phyloP scores from a whole-genome alignment of 1,140 invertebrate species.

The Dolichoris vasculosae region DNA sequence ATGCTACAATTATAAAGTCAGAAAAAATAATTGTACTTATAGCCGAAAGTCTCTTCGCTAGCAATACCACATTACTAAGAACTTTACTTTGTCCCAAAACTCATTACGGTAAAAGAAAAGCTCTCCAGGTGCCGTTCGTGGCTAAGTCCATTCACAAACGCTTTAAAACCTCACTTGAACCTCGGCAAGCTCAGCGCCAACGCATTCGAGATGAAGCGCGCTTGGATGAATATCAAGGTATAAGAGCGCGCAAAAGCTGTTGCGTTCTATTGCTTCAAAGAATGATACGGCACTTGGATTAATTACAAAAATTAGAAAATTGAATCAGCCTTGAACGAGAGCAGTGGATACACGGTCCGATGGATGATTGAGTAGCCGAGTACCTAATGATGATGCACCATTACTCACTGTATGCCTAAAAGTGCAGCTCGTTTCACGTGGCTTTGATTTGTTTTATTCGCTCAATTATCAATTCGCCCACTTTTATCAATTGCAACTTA shows the following conservation, averaged over 20 bases:
- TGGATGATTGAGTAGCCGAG: background rate
- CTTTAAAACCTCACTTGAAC: background rate
- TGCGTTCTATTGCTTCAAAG: background rate
- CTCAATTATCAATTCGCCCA: too few relatives aligned
- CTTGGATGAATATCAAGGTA: background rate
- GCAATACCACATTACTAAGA: background rate
- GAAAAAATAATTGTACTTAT: background rate
- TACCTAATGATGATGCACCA: background rate
- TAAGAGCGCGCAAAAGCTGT: background rate
- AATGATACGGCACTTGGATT: slow-evolving; percentile 39
- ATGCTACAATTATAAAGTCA: background rate
- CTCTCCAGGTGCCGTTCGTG: background rate
- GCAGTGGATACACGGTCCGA: background rate
- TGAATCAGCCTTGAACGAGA: slow-evolving; percentile 59
- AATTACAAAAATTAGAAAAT: slow-evolving; percentile 64
- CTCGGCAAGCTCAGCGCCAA: background rate
- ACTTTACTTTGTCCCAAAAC: background rate
- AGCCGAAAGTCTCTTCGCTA: background rate
- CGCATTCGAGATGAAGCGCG: background rate
- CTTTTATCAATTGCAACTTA: too few relatives aligned
- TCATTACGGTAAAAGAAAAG: background rate
- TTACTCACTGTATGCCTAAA: background rate
- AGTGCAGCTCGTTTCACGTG: background rate
- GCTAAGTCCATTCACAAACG: background rate
- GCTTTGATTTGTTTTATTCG: background rate